Base-by-base conservation (phyloP, 2,797 vertebrate species). In the Atherinosoma microstoma region DNA sequence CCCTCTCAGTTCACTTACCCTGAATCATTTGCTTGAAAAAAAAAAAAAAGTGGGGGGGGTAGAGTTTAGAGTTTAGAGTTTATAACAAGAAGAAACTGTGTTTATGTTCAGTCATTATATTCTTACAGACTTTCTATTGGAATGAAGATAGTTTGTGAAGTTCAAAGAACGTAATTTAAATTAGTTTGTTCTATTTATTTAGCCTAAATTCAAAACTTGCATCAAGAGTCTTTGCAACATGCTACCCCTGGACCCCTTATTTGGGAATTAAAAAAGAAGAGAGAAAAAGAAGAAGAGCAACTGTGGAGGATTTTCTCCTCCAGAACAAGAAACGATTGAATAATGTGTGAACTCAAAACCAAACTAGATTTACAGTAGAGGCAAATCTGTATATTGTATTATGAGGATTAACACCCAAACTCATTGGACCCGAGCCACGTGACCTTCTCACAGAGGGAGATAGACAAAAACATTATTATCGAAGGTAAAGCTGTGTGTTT, bases 1-100 rank as follows among this genome's bases (percentile, higher is more conserved):
- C 85, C 60, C 77, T 79, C 60, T 84, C 83, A 66, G 67, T 76
- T 78, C 47, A 66, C 61, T 67, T 75, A 47, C 73, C 85, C 70
- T 84, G 63, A 80, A 79, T 73, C 18, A 66, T 64, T 49, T 56
- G 13, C 51, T 67, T 15, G 53, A 38, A 76, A 57, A 74, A 58
- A 29, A n/a, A n/a, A n/a, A n/a, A 38, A 36, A 4, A 34, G 78
- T 4, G 20, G 10, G 22, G 1, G 7, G n/a, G 29, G 29, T 8
- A 45, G 42, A 15, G 30, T 2, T 5, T 32, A 12, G 2, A 7
- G 22, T 16, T 15, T n/a, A 20, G 42, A 27, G 53, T 27, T 13
- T 29, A 29, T 15, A 6, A 16, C 27, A 3, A 36, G 36, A 10
- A 34, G 1, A 40, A 18, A 30, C 36, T 24, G 49, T 15, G n/a